These are phyloP conservation scores for Ericerus pela DNA, from an alignment of 1,140 invertebrate species.

Conservation along the genomic window DNA sequence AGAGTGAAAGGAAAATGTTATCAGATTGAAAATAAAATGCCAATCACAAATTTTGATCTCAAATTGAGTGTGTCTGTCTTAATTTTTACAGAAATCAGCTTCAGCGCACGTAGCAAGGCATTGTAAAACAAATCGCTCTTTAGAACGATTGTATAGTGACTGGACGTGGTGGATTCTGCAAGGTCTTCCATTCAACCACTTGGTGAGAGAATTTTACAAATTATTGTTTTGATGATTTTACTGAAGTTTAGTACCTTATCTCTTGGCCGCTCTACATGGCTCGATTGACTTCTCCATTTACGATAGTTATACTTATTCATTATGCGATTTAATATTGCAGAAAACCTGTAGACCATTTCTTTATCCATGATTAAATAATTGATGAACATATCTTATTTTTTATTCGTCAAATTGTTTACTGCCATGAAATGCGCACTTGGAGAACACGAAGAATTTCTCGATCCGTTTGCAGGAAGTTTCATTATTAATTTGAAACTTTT, in stretches of 20 bases:
- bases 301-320: too few species aligned
- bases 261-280: too few species aligned
- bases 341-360: too few species aligned
- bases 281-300: too few species aligned
- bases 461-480: neutral
- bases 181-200: slow-evolving; percentile 79
- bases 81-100: slow-evolving; percentile 64
- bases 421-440: neutral
- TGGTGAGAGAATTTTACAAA: slow-evolving; percentile 38
- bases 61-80: slow-evolving; percentile 20
- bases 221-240: too few species aligned
- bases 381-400: too few species aligned
- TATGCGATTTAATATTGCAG: too few species aligned
- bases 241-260: too few species aligned
- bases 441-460: slow-evolving; percentile 3
- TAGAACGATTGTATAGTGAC: slow-evolving; percentile 65
- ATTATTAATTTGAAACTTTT: neutral
- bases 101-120: slow-evolving; percentile 63
- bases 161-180: slow-evolving; percentile 97
- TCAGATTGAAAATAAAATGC: too few species aligned
- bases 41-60: too few species aligned
- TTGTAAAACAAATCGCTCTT: slow-evolving; percentile 41
- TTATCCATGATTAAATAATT: too few species aligned
- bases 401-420: neutral
- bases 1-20: too few species aligned